Conservation (phyloP, 2,888 invertebrate species). For the Cremastinae sp. region DNA sequence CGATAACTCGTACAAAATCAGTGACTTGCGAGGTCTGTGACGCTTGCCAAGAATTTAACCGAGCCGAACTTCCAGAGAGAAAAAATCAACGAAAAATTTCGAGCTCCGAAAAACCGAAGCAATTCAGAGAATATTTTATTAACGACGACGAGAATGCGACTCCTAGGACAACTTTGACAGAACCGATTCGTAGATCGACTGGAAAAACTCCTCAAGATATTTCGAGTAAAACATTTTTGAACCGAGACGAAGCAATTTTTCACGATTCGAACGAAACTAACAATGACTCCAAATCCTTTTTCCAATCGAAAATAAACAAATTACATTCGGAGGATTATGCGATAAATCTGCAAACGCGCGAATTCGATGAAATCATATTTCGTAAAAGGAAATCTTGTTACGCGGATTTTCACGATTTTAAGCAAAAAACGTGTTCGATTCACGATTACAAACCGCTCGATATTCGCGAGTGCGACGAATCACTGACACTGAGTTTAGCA, state of each 20-base stretch:
- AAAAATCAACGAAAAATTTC: no score
- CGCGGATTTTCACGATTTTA: background rate
- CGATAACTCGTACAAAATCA: slow-evolving; percentile 1
- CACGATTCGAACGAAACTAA: no score
- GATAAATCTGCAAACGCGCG: slow-evolving; percentile 10
- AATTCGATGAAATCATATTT: slow-evolving; percentile 26
- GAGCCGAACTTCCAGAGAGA: no score
- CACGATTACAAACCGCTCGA: slow-evolving; percentile 17
- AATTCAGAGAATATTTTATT: background rate
- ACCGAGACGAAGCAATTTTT: no score
- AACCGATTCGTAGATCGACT: no score
- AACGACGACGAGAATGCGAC: no score
- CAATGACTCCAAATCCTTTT: background rate
- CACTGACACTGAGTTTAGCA: slow-evolving; percentile 10
- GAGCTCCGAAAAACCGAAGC: background rate
- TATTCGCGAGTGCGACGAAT: slow-evolving; percentile 11
- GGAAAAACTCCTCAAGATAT: no score
- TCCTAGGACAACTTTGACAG: no score
- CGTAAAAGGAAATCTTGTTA: slow-evolving; percentile 27
- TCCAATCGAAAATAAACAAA: slow-evolving; percentile 9
- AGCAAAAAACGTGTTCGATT: slow-evolving; percentile 1
- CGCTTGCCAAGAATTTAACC: slow-evolving; percentile 4
- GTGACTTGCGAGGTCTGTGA: slow-evolving; percentile 40
- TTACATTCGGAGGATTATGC: background rate
- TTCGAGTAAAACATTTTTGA: no score